These are phyloP conservation scores for Leptonema lineaticorne DNA, from an alignment of 1,140 invertebrate species.

Conservation along the genomic window DNA sequence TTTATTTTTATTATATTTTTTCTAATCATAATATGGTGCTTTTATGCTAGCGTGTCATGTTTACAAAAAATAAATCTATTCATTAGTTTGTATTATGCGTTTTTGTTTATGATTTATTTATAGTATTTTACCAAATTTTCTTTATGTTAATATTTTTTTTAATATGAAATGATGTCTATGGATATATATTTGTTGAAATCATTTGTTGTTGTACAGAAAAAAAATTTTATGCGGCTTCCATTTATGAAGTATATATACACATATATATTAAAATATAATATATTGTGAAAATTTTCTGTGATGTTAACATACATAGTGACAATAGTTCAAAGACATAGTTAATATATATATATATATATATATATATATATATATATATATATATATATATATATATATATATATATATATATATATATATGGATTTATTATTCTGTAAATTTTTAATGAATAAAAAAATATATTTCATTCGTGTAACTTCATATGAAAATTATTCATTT, in stretches of 20 bases:
- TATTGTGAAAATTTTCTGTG: slow-evolving; percentile 41
- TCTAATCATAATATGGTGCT: slow-evolving; percentile 21
- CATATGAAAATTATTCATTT: slow-evolving; percentile 6
- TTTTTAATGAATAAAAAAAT: slow-evolving; percentile 27
- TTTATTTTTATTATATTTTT: background rate
- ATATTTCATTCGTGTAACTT: slow-evolving; percentile 14
- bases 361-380: too few relatives aligned
- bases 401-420: too few relatives aligned
- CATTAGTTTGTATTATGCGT: background rate
- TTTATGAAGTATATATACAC: slow-evolving; percentile 16
- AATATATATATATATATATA: too few relatives aligned
- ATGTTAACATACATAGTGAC: slow-evolving; percentile 41
- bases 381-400: too few relatives aligned
- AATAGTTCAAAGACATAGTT: slow-evolving; percentile 38
- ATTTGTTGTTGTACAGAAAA: slow-evolving; percentile 17
- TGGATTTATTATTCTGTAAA: slow-evolving; percentile 27
- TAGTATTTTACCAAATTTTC: too few relatives aligned
- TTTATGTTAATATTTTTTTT: background rate
- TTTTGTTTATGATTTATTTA: too few relatives aligned
- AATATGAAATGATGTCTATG: background rate
- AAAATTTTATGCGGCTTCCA: slow-evolving; percentile 24
- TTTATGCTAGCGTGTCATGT: slow-evolving; percentile 16
- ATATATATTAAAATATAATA: slow-evolving; percentile 34
- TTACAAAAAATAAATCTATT: background rate
- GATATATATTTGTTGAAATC: background rate